These are phyloP conservation scores for Orthosia gracilis DNA, from an alignment of 2,888 invertebrate species.

Conservation along the genomic window DNA sequence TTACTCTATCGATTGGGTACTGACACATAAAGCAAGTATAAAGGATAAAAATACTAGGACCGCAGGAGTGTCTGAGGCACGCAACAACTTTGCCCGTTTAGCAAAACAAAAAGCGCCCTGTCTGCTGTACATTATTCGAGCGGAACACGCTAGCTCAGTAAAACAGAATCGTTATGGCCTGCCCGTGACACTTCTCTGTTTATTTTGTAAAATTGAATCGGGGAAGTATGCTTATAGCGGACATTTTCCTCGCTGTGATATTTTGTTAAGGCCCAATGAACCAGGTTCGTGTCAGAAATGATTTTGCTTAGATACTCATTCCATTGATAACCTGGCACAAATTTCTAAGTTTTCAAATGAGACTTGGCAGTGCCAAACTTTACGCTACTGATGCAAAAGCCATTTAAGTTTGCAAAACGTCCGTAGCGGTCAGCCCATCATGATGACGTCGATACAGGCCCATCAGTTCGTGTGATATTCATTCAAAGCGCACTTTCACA, in stretches of 20 bases:
- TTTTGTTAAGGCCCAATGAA: constrained; percentile 10
- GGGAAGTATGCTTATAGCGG: constrained; percentile 12
- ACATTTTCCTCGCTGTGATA: constrained; percentile 2
- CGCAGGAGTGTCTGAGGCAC: constrained; percentile 64
- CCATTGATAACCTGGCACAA: neutral
- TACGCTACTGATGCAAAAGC: constrained; percentile 6
- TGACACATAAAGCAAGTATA: constrained; percentile 55
- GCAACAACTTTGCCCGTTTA: constrained; percentile 71
- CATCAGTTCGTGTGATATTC: constrained; percentile 49
- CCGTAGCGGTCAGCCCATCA: constrained; percentile 7
- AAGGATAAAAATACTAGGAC: constrained; percentile 63
- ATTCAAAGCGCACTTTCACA: constrained; percentile 68
- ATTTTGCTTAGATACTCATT: neutral
- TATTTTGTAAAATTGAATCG: constrained; percentile 52
- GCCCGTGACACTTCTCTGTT: constrained; percentile 56
- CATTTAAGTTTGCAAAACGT: neutral
- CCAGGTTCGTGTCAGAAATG: neutral
- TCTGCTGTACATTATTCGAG: constrained; percentile 63
- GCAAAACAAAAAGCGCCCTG: constrained; percentile 67
- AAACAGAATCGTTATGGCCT: constrained; percentile 64
- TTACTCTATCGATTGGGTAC: constrained; percentile 65
- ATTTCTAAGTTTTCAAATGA: neutral
- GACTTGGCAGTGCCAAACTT: neutral
- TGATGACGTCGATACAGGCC: constrained; percentile 25
- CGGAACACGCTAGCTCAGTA: constrained; percentile 69